A percentile compares a stretch with the other conserved stretches of the same genome.
These are phyloP conservation scores for Heloderma charlesbogerti DNA, from an alignment of 2,113 vertebrate species.

Conservation along the genomic window DNA sequence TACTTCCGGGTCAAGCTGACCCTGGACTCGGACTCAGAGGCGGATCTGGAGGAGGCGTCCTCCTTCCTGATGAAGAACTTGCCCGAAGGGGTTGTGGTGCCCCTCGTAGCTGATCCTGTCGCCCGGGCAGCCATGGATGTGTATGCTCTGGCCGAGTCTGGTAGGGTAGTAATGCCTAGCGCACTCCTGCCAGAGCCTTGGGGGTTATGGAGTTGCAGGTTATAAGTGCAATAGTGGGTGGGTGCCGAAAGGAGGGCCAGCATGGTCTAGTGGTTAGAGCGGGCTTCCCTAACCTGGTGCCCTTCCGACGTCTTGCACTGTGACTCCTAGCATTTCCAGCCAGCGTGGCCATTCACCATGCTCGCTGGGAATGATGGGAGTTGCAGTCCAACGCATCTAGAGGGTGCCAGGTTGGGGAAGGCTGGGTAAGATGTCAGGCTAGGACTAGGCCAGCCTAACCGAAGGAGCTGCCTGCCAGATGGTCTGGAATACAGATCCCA, in stretches of 20 bases:
- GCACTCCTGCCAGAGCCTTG: not conserved
- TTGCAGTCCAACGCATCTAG: too few species aligned
- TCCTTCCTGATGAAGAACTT: constrained; percentile 81
- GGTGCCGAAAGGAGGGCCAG: not conserved
- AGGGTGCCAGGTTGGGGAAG: too few species aligned
- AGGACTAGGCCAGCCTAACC: too few species aligned
- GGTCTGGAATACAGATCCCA: too few species aligned
- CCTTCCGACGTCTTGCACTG: too few species aligned
- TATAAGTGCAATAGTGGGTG: not conserved
- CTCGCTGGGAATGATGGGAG: too few species aligned
- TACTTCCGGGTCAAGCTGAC: constrained; percentile 91
- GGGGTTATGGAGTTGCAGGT: too few species aligned
- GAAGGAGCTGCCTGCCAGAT: too few species aligned
- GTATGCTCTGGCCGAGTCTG: constrained; percentile 83
- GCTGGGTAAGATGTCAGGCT: too few species aligned
- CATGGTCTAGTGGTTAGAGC: not conserved
- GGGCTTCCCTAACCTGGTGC: too few species aligned
- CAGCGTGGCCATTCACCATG: too few species aligned
- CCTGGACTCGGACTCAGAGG: constrained; percentile 86
- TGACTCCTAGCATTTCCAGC: too few species aligned
- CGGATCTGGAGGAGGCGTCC: constrained; percentile 80
- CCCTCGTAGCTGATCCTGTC: constrained; percentile 78
- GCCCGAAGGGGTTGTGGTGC: constrained; percentile 81
- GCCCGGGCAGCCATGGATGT: constrained; percentile 82
- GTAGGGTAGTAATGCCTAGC: constrained; percentile 66